Base-by-base conservation (phyloP, 1,140 invertebrate species). In the Drosophila pallidifrons region DNA sequence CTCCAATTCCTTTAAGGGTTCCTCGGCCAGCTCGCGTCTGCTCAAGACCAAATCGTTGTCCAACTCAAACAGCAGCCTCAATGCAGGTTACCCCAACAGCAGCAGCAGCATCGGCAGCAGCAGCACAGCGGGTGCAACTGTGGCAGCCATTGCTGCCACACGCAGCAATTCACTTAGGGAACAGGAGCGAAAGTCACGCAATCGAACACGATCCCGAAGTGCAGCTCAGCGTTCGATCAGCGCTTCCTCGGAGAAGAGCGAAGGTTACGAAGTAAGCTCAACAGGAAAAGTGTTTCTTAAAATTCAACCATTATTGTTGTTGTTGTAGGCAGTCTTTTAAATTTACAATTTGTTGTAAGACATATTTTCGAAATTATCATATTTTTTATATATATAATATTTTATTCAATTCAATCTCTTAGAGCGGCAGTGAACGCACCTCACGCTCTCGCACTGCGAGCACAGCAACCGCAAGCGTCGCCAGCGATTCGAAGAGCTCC, bases 341-440 rank as follows among this genome's bases (percentile, higher is more conserved):
- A n/a, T 59, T 46, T 25, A 0, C 3, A 25, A 25, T 25, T 25
- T 25, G 20, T 25, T 25, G 20, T 25, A 25, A 25, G 20, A 25
- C 20, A 25, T 25, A 25, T 25, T 25, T 25, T 25, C 20, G 20
- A 25, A 25, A 25, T 25, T 4, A 32, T 43, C 4, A 8, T 10
- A 7, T 0, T 20, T 11, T 52, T 52, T n/a, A n/a, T 30, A 16
- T 8, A 35, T 38, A 38, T 10, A 11, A 38, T 32, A 32, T 32
- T 32, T 8, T 32, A 32, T 10, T 38, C 10, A 10, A 2, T 38
- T 38, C 10, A 38, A 38, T 38, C 51, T 95, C 95, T 25, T 92
- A 97, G 96, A 97, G 96, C 91, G 96, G 96, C 75, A 96, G 94
- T 81, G 96, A 96, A 83, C 94, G 95, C 15, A 92, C 91, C 41